Conservation (phyloP, 2,113 vertebrate genomes). For the Capricornis sumatraensis region DNA sequence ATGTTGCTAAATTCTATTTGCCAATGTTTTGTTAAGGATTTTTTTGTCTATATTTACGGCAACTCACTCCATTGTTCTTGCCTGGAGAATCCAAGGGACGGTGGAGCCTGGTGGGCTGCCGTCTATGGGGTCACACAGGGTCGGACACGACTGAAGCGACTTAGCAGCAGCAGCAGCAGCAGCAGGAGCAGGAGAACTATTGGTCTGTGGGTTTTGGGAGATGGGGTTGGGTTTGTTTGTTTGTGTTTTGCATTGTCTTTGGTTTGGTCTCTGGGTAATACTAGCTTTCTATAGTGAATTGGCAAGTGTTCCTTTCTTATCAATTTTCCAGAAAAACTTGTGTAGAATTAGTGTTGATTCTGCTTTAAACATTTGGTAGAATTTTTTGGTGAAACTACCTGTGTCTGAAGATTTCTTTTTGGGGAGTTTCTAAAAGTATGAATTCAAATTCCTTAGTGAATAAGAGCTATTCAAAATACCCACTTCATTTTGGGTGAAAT, state of each 20-base stretch:
- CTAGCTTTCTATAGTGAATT: background rate
- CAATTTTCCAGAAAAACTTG: background rate
- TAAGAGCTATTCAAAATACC: background rate
- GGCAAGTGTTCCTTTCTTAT: background rate
- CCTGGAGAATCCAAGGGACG: no score
- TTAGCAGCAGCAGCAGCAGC: no score
- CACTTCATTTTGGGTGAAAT: background rate
- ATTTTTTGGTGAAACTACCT: background rate
- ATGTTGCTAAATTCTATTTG: background rate
- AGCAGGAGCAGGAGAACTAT: background rate
- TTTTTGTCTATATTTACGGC: background rate
- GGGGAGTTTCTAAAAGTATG: background rate
- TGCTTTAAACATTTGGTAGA: background rate
- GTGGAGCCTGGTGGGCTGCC: no score
- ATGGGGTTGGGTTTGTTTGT: background rate
- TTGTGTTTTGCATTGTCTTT: background rate
- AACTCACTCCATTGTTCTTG: no score
- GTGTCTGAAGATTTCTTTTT: background rate
- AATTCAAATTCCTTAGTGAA: background rate
- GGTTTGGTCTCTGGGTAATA: background rate
- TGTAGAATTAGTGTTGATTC: background rate
- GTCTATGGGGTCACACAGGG: no score
- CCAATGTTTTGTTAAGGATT: background rate
- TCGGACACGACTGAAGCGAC: no score
- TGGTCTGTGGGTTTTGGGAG: background rate